Evolutionary conservation across 2,888 invertebrate genomes (phyloP).

Genomic region (Lissocephala sabroskyi): DNA sequence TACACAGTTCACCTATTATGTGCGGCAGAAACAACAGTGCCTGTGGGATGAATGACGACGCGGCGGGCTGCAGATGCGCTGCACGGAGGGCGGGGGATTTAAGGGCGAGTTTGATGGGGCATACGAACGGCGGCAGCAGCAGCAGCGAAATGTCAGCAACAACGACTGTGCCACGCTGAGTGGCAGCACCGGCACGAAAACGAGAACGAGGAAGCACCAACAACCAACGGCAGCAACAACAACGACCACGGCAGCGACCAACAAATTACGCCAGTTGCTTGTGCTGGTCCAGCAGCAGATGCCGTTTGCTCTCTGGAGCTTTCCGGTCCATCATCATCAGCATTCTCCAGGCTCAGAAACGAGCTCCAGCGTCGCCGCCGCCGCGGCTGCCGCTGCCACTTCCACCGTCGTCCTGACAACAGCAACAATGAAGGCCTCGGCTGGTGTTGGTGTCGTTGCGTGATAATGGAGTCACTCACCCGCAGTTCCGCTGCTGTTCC

Average conservation of each 20-base stretch:
- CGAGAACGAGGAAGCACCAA: slow-evolving; percentile 15
- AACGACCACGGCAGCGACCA: slow-evolving; percentile 48
- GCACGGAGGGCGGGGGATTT: background rate
- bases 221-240: slow-evolving; percentile 11
- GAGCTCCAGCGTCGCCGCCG: slow-evolving; percentile 9
- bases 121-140: slow-evolving; percentile 1
- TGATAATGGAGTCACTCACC: slow-evolving; percentile 43
- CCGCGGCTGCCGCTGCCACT: slow-evolving; percentile 16
- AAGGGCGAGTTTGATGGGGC: background rate
- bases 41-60: slow-evolving; percentile 84
- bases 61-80: slow-evolving; percentile 66
- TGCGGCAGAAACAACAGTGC: slow-evolving; percentile 86
- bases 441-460: slow-evolving; percentile 41
- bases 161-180: background rate
- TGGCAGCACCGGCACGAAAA: slow-evolving; percentile 11
- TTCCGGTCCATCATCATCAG: slow-evolving; percentile 59
- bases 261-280: slow-evolving; percentile 60
- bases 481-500: no score
- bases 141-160: background rate
- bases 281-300: slow-evolving; percentile 61
- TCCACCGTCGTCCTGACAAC: no score
- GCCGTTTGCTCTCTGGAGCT: slow-evolving; percentile 60
- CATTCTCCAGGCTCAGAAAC: slow-evolving; percentile 20
- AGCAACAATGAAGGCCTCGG: no score
- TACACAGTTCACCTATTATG: slow-evolving; percentile 89